Percentiles rank a stretch among this genome's conserved stretches.
Evolutionary conservation across 2,797 vertebrate genomes (phyloP).

Genomic region (Lepidocolaptes lacrymiger): DNA sequence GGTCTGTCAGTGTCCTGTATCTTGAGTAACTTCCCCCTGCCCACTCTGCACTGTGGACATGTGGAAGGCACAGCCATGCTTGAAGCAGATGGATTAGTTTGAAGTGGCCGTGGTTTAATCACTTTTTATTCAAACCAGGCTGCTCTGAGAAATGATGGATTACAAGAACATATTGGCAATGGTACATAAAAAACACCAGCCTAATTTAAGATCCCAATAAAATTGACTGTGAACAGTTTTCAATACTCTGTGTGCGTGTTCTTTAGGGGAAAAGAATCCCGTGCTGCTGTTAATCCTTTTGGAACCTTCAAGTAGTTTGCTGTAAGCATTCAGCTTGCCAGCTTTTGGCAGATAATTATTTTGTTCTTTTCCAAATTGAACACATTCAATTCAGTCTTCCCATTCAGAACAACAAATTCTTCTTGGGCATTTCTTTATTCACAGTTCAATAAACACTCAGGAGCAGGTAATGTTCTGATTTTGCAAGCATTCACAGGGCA

Average conservation of each 20-base stretch:
- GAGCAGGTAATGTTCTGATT: conserved; percentile 22
- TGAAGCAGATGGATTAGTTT: background rate
- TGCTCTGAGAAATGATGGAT: background rate
- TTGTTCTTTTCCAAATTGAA: conserved; percentile 7
- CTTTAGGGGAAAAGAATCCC: background rate
- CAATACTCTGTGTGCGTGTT: background rate
- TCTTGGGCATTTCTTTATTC: background rate
- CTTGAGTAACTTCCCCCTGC: background rate
- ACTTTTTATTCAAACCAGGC: background rate
- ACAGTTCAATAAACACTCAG: background rate
- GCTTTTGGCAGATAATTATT: conserved; percentile 40
- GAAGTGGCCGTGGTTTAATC: background rate
- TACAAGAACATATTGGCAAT: background rate
- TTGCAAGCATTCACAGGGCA: background rate
- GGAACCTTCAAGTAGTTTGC: conserved; percentile 10
- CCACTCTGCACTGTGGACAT: background rate
- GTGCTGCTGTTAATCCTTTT: background rate
- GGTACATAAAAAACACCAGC: background rate
- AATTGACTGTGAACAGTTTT: background rate
- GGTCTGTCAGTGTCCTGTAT: background rate
- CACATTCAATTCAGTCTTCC: background rate
- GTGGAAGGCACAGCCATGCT: background rate
- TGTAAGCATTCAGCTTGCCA: background rate
- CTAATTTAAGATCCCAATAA: conserved; percentile 14
- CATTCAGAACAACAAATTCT: conserved; percentile 1